Conservation (phyloP, 2,888 invertebrate species). For the Oxytorus armatus region DNA sequence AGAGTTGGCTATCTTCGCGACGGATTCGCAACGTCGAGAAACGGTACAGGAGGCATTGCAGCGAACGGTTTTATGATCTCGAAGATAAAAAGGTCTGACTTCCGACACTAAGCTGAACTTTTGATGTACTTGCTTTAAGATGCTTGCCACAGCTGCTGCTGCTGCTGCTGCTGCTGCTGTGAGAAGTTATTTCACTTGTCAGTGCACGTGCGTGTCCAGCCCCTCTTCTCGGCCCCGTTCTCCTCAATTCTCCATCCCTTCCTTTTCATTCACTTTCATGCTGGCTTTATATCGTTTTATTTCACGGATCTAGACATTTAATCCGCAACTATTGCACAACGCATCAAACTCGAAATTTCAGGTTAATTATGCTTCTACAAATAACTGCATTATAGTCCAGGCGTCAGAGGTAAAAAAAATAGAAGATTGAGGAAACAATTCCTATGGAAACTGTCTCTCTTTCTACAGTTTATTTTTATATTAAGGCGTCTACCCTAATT, state of each 20-base stretch:
- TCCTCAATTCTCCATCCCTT: constrained; percentile 39
- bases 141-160: constrained; percentile 67
- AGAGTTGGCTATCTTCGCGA: constrained; percentile 72
- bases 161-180: constrained; percentile 69
- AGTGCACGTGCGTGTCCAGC: constrained; percentile 41
- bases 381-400: no score
- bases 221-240: constrained; percentile 18
- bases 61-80: constrained; percentile 76
- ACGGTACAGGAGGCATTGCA: not conserved
- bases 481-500: no score
- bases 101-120: constrained; percentile 77
- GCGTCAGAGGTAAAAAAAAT: not conserved
- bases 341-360: constrained; percentile 24
- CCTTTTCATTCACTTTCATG: constrained; percentile 35
- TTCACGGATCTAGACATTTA: not conserved
- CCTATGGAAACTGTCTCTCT: no score
- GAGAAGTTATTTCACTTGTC: constrained; percentile 73
- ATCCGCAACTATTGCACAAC: not conserved
- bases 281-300: constrained; percentile 36
- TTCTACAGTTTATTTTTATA: no score
- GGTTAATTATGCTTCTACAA: no score
- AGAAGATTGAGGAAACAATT: no score
- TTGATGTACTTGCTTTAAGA: constrained; percentile 76
- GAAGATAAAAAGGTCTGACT: constrained; percentile 75
- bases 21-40: constrained; percentile 70